These are phyloP conservation scores for Ennomos erosarius DNA, from an alignment of 2,888 invertebrate genomes.

Conservation along the genomic window DNA sequence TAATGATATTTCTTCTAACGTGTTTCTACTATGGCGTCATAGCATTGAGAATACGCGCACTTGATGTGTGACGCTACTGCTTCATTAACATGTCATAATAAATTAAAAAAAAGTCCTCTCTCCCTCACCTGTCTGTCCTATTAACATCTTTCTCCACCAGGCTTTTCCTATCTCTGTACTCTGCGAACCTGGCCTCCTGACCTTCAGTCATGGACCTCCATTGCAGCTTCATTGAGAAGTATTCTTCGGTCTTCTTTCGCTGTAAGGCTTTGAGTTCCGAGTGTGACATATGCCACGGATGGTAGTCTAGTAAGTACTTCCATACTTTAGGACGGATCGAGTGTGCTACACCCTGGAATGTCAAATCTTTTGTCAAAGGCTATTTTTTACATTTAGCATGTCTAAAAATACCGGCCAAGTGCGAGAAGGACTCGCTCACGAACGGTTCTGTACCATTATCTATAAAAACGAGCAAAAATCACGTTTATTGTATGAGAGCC, in stretches of 20 bases:
- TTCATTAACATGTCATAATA: no score
- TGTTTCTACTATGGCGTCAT: no score
- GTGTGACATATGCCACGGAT: conserved; percentile 92
- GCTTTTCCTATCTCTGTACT: conserved; percentile 95
- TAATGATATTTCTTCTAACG: no score
- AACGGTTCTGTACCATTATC: no score
- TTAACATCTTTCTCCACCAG: conserved; percentile 99
- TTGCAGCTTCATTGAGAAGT: conserved; percentile 97
- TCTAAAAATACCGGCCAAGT: no score
- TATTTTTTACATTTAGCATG: no score
- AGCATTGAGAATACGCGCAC: no score
- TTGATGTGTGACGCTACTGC: no score
- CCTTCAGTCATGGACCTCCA: conserved; percentile 95
- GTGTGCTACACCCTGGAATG: conserved; percentile 90
- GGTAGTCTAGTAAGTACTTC: conserved; percentile 97
- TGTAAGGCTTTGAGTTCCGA: conserved; percentile 88
- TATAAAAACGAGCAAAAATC: no score
- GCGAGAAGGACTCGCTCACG: no score
- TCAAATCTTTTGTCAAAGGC: background rate
- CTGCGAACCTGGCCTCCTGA: conserved; percentile 93
- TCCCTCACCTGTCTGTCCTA: conserved; percentile 91
- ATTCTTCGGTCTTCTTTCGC: conserved; percentile 92
- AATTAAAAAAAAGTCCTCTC: no score
- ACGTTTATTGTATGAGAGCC: no score
- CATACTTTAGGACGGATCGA: conserved; percentile 93